Base-by-base conservation (phyloP, 2,113 vertebrate species). In the Melanerpes aurifrons region DNA sequence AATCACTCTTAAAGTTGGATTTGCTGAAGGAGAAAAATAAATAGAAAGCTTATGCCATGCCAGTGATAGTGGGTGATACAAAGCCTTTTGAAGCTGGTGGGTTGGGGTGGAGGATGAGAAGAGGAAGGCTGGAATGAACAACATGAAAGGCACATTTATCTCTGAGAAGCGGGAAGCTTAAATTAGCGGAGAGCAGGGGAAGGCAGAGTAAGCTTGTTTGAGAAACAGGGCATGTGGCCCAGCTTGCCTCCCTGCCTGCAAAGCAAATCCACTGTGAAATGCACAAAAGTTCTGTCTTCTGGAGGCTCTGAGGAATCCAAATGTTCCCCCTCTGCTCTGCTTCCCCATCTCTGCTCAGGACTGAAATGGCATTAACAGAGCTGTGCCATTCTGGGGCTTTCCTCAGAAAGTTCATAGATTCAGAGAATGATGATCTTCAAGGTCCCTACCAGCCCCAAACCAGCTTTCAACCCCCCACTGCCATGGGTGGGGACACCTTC, bases 91-190 rank as follows among this genome's bases (percentile, higher is more conserved):
- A 91, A 91, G 74, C 24, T 48, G 19, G 84, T 20, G 64, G n/a
- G 61, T 26, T 31, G 74, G 92, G 32, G 22, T 71, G 78, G 18
- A 47, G 70, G 83, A 89, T 92, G 64, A 78, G 79, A 25, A 45
- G 37, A 16, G 53, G 56, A 56, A 85, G 45, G 86, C 91, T 82
- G 75, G 54, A 62, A n/a, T 75, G 61, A 94, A 76, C 81, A 82
- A 47, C 74, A 92, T 94, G 86, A 87, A 89, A 95, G 74, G 94
- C 81, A 37, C 5, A 0, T 87, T 95, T 93, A 92, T 93, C 84
- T 82, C 74, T 79, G 81, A 22, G 74, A 76, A 87, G 90, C 2
- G 86, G 77, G 96, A 89, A 91, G 95, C 89, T 96, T 91, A 89
- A 95, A 90, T 35, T 31, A 35, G 1, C 56, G 74, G 71, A 2